Conservation (phyloP, 2,888 invertebrate species). For the Sinopyrophorus schimmeli region DNA sequence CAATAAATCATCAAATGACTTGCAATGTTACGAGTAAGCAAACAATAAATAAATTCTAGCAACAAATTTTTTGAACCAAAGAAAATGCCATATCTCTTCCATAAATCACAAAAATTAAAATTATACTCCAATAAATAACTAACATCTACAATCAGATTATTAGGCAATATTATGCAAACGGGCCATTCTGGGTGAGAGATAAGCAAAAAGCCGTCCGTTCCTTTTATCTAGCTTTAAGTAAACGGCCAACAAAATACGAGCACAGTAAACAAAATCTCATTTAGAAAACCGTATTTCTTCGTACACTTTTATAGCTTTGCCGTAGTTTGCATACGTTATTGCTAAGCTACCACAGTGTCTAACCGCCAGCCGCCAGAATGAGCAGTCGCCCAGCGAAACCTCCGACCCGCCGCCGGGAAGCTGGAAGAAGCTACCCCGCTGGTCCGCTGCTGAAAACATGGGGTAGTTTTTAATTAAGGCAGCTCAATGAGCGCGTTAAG, state of each 20-base stretch:
- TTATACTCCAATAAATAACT: no score
- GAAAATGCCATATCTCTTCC: no score
- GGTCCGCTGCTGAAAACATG: slow-evolving; percentile 39
- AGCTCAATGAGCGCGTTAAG: slow-evolving; percentile 55
- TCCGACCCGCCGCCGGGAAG: slow-evolving; percentile 9
- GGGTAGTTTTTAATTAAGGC: slow-evolving; percentile 56
- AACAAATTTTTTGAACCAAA: no score
- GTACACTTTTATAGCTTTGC: slow-evolving; percentile 33
- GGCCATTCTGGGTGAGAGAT: no score
- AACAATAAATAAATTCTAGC: no score
- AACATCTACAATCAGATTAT: no score
- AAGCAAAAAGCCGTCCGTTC: no score
- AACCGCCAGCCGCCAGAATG: slow-evolving; percentile 51
- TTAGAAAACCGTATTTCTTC: slow-evolving; percentile 37
- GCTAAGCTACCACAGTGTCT: slow-evolving; percentile 53
- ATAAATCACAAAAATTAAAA: no score
- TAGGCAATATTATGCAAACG: no score
- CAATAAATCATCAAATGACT: no score
- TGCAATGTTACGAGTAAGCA: no score
- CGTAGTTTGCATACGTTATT: slow-evolving; percentile 51
- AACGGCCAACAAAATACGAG: slow-evolving; percentile 14
- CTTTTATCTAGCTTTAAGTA: neutral
- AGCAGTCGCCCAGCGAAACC: slow-evolving; percentile 42
- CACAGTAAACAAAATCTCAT: slow-evolving; percentile 34
- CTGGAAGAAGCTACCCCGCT: slow-evolving; percentile 20